A percentile compares a stretch with the other conserved stretches of the same genome.
These are phyloP conservation scores for Rhogogaster chlorosoma DNA, from an alignment of 2,888 invertebrate genomes.

Conservation along the genomic window DNA sequence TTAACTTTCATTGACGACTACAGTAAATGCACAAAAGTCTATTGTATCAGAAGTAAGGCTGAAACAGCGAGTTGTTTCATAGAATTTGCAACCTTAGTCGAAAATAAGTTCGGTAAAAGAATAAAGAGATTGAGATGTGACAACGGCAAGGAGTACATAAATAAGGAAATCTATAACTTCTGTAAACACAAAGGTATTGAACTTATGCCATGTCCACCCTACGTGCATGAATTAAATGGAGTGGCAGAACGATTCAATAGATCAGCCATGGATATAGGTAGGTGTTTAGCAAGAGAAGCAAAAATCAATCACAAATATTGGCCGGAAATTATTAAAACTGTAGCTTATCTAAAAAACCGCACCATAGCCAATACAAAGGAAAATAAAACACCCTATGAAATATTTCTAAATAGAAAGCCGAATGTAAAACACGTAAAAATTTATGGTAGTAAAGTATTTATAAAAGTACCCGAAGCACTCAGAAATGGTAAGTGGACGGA, in stretches of 20 bases:
- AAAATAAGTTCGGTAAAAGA: conserved; percentile 52
- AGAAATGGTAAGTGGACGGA: conserved; percentile 55
- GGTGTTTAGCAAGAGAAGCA: conserved; percentile 55
- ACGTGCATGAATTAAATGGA: conserved; percentile 52
- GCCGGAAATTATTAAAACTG: conserved; percentile 59
- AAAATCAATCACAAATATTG: conserved; percentile 56
- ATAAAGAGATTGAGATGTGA: conserved; percentile 53
- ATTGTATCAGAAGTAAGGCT: conserved; percentile 55
- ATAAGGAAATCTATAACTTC: conserved; percentile 52
- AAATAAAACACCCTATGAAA: conserved; percentile 58
- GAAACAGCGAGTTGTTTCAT: conserved; percentile 53
- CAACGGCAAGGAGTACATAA: conserved; percentile 55
- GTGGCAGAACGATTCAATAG: conserved; percentile 49
- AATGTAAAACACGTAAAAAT: conserved; percentile 55
- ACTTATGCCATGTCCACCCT: conserved; percentile 49
- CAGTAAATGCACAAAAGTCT: conserved; percentile 53
- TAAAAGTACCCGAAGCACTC: conserved; percentile 56
- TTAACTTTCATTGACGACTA: conserved; percentile 55
- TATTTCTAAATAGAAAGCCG: conserved; percentile 56
- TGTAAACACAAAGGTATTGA: conserved; percentile 52
- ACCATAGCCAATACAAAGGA: conserved; percentile 55
- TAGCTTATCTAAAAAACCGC: conserved; percentile 57
- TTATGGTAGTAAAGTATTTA: conserved; percentile 59
- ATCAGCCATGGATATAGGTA: conserved; percentile 44
- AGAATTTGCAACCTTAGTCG: conserved; percentile 54